Percentiles rank a stretch among this genome's conserved stretches.
Evolutionary conservation across 1,140 invertebrate species (phyloP).

Genomic region (Drosophila melanica): DNA sequence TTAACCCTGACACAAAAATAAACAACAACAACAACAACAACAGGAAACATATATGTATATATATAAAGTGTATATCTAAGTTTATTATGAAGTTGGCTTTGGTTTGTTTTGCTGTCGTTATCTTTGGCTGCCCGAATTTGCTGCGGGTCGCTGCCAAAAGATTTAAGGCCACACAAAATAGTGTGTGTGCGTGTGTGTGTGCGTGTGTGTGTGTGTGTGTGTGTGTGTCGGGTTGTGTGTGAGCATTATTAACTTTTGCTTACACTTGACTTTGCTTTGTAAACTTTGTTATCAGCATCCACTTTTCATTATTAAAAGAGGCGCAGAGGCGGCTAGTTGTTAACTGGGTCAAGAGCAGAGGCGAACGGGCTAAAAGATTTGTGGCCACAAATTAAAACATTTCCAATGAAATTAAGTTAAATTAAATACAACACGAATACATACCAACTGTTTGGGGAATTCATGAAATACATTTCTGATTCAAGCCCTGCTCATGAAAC

Average conservation of each 20-base stretch:
- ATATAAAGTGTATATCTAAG: slow-evolving; percentile 1
- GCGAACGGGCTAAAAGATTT: no score
- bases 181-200: slow-evolving; percentile 15
- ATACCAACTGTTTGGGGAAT: no score
- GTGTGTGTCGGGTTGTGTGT: slow-evolving; percentile 18
- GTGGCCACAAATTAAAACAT: no score
- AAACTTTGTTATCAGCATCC: slow-evolving; percentile 61
- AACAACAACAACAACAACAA: slow-evolving; percentile 30
- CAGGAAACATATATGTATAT: slow-evolving; percentile 19
- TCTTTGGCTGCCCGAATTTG: slow-evolving; percentile 9
- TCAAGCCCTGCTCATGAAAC: no score
- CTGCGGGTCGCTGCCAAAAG: slow-evolving; percentile 1
- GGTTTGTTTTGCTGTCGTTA: slow-evolving; percentile 22
- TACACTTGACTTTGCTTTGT: slow-evolving; percentile 59
- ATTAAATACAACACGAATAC: no score
- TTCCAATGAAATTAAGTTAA: no score
- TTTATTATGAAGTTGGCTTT: slow-evolving; percentile 26
- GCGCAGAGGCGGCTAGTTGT: neutral
- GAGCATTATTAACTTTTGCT: slow-evolving; percentile 65
- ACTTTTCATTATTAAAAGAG: slow-evolving; percentile 43
- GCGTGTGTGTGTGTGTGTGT: neutral
- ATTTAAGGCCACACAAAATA: slow-evolving; percentile 27
- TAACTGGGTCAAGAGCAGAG: slow-evolving; percentile 3
- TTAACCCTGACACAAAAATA: slow-evolving; percentile 62
- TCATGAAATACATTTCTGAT: no score